A percentile compares a stretch with the other conserved stretches of the same genome.
Evolutionary conservation across 2,888 invertebrate species (phyloP).

Genomic region (Acanthosepion lycidas): DNA sequence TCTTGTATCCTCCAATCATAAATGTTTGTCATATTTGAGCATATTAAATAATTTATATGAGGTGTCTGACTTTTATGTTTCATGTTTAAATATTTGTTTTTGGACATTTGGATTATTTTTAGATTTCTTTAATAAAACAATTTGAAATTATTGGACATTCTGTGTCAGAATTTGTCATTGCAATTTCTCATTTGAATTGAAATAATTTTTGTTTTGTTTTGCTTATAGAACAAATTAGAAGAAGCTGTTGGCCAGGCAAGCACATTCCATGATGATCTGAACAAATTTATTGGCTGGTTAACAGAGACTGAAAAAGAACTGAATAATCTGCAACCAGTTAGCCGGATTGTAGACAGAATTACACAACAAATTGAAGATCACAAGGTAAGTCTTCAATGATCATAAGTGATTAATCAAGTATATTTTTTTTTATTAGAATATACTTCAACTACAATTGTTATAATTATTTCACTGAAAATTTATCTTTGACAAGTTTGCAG

Average conservation of each 20-base stretch:
- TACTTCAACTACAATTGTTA: too few species aligned
- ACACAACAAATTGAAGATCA: conserved; percentile 97
- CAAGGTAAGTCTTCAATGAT: conserved; percentile 75
- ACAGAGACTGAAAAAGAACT: conserved; percentile 94
- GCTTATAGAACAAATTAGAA: conserved; percentile 89
- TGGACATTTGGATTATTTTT: background rate
- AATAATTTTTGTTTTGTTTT: background rate
- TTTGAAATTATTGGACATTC: background rate
- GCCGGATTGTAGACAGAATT: conserved; percentile 92
- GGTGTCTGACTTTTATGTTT: background rate
- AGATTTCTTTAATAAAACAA: background rate
- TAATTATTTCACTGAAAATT: too few species aligned
- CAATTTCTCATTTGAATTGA: background rate
- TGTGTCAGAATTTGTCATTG: background rate
- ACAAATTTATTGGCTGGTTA: conserved; percentile 96
- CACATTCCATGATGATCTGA: conserved; percentile 95
- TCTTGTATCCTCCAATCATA: too few species aligned
- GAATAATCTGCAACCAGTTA: conserved; percentile 90
- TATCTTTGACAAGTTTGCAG: too few species aligned
- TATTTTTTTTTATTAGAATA: too few species aligned
- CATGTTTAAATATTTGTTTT: background rate
- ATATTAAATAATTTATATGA: too few species aligned
- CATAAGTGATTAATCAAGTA: background rate
- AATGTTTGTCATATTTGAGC: too few species aligned
- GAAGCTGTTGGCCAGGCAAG: conserved; percentile 95